A percentile compares a stretch with the other conserved stretches of the same genome.
These are phyloP conservation scores for Rapana venosa DNA, from an alignment of 2,888 invertebrate genomes.

Conservation along the genomic window DNA sequence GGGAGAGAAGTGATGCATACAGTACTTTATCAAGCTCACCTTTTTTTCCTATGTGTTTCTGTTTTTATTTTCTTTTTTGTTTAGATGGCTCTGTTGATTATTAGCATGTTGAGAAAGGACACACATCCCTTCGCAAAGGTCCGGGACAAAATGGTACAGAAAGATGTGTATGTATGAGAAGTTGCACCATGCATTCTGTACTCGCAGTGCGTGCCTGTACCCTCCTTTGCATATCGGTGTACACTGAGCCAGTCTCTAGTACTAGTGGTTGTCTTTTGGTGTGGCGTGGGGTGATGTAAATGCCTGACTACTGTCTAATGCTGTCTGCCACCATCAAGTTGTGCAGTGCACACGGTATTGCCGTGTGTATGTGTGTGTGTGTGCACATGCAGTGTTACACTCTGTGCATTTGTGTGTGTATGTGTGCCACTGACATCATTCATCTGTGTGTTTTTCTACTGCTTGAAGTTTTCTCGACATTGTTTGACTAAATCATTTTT, in stretches of 20 bases:
- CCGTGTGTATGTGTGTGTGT: not conserved
- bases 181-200: constrained; percentile 26
- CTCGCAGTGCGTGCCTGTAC: constrained; percentile 21
- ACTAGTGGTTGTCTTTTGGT: constrained; percentile 24
- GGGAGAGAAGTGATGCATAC: no score
- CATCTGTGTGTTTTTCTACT: no score
- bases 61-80: constrained; percentile 18
- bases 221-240: not conserved
- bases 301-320: not conserved
- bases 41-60: no score
- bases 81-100: constrained; percentile 45
- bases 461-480: no score
- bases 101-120: constrained; percentile 45
- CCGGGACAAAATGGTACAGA: constrained; percentile 36
- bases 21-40: no score
- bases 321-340: not conserved
- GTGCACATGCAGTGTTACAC: not conserved
- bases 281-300: constrained; percentile 20
- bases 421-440: no score
- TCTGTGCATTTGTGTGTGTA: no score
- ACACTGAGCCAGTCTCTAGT: constrained; percentile 19
- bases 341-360: not conserved
- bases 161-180: constrained; percentile 36
- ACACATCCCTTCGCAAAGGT: constrained; percentile 35
- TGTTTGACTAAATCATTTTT: no score